phyloP scores from a whole-genome alignment of 92 coral and sea anemone species.

The Umimayanthus chanpuru region DNA sequence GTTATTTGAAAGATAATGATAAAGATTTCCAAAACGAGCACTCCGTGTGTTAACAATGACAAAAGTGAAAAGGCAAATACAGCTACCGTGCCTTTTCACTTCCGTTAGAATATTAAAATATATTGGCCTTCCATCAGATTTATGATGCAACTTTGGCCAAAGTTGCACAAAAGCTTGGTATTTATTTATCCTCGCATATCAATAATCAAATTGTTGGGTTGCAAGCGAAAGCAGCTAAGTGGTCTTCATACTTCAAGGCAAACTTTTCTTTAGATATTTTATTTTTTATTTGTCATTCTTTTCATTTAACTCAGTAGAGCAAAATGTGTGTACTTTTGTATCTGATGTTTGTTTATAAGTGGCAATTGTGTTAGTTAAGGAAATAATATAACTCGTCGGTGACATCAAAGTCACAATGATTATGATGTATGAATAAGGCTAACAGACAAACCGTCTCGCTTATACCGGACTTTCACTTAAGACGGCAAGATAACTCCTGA shows the following conservation, averaged over 20 bases:
- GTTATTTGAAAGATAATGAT: not conserved
- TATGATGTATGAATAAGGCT: not conserved
- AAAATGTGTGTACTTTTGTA: not conserved
- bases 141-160: not conserved
- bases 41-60: not conserved
- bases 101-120: not conserved
- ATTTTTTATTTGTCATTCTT: not conserved
- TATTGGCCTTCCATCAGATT: not conserved
- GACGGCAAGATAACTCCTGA: not conserved
- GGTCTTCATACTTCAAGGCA: not conserved
- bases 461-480: not conserved
- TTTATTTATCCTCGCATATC: not conserved
- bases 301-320: not conserved
- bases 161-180: too few species aligned
- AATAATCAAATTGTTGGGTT: not conserved
- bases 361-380: not conserved
- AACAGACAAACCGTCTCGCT: slow-evolving; percentile 12
- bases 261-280: too few species aligned
- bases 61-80: not conserved
- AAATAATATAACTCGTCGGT: not conserved
- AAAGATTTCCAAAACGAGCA: not conserved
- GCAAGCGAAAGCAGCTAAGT: not conserved
- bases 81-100: not conserved
- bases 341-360: not conserved
- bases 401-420: not conserved